Base-by-base conservation (phyloP, 1,140 invertebrate genomes). In the Hirudo medicinalis region DNA sequence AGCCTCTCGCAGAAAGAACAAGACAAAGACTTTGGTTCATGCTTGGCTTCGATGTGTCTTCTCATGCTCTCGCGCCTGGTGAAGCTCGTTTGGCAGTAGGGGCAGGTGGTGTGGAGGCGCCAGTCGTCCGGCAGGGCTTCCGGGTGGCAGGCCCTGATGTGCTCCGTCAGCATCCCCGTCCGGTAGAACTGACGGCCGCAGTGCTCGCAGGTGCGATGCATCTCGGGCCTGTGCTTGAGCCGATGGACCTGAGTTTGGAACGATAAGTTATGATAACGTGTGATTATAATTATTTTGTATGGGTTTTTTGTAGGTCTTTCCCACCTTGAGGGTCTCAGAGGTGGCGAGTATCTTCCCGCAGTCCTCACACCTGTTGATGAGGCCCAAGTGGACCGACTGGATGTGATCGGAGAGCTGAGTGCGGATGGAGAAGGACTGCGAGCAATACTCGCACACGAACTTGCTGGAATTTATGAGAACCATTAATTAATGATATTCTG, bases 371-470 rank as follows among this genome's bases (percentile, higher is more conserved):
- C 22, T 49, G 53, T 70, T 36, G 22, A 70, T 32, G 53, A 40
- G 69, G 5, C 69, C 69, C 25, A 70, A 19, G 69, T 70, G 69
- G 9, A 49, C 49, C 8, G 69, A 70, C 49, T 70, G 69, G 43
- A 70, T 70, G 69, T 70, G 69, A 49, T 70, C 69, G 2, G 25
- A 22, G 19, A 70, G 69, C 13, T 70, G 69, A 4, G 32, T 54
- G 8, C 49, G 32, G 19, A 49, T 49, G 43, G 36, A 36, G 43
- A 70, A 70, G 22, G 69, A 49, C 19, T 49, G n/a, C 5, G 43
- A 54, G 49, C 69, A 70, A 43, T 49, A 70, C 69, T 70, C 69
- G 53, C 69, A 70, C 32, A 70, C 69, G 53, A 70, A 53, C n/a
- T 32, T 36, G 22, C 49, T 70, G 53, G 29, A 63, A 63, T 3